Conservation (phyloP, 1,140 invertebrate genomes). For the Euwallacea similis region DNA sequence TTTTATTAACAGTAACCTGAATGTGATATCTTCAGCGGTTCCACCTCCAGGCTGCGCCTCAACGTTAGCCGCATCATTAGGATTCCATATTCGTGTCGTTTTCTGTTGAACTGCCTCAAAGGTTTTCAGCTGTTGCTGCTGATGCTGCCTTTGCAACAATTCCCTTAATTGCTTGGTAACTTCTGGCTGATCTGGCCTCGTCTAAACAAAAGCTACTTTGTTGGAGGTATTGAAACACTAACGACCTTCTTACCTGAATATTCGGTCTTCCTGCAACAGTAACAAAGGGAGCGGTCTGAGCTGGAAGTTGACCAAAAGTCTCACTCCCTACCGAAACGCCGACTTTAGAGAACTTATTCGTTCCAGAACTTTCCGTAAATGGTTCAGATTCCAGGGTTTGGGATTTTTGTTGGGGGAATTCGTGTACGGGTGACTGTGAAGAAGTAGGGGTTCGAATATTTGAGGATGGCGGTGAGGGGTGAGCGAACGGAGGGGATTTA, state of each 20-base stretch:
- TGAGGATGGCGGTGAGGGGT: constrained; percentile 43
- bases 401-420: constrained; percentile 18
- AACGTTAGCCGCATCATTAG: constrained; percentile 40
- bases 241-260: background rate
- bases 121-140: constrained; percentile 46
- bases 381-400: constrained; percentile 4
- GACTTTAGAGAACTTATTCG: too few species aligned
- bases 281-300: too few species aligned
- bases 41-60: constrained; percentile 22
- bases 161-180: constrained; percentile 77
- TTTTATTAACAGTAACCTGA: constrained; percentile 15
- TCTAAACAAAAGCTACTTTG: background rate
- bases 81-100: constrained; percentile 48
- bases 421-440: constrained; percentile 45
- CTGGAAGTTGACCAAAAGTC: too few species aligned
- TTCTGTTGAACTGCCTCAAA: constrained; percentile 48
- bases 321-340: too few species aligned
- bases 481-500: constrained; percentile 53
- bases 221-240: background rate
- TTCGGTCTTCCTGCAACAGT: background rate
- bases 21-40: constrained; percentile 54
- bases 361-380: too few species aligned
- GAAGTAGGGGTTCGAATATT: constrained; percentile 45
- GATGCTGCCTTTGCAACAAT: constrained; percentile 75
- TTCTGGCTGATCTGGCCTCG: constrained; percentile 52